Conservation (phyloP, 2,888 invertebrate genomes). For the Scotopteryx bipunctaria region DNA sequence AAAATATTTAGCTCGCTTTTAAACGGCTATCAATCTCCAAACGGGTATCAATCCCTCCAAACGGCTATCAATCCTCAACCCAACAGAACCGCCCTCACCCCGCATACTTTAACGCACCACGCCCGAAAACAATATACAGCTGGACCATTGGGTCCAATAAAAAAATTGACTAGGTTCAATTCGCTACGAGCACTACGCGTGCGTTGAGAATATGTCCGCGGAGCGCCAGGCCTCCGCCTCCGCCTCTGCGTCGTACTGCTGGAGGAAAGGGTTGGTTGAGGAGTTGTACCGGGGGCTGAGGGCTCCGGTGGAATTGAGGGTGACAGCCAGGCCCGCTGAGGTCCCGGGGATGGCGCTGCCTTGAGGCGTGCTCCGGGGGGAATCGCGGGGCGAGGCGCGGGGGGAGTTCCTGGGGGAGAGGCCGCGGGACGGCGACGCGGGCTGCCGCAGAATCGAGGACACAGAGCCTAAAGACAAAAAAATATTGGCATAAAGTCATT, state of each 20-base stretch:
- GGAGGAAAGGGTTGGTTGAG: constrained; percentile 85
- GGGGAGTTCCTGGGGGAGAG: constrained; percentile 62
- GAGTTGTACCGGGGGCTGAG: constrained; percentile 71
- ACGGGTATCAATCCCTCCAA: constrained; percentile 2
- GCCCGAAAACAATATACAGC: constrained; percentile 78
- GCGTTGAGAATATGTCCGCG: constrained; percentile 77
- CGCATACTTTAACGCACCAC: constrained; percentile 70
- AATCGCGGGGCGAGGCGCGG: constrained; percentile 60
- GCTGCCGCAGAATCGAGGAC: constrained; percentile 73
- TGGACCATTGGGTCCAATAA: constrained; percentile 76
- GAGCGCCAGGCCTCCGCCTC: constrained; percentile 79
- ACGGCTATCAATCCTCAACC: constrained; percentile 23
- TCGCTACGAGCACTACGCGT: constrained; percentile 77
- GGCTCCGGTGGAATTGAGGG: constrained; percentile 72
- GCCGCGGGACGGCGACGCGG: constrained; percentile 71
- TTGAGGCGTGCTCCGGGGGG: constrained; percentile 54
- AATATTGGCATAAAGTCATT: too few relatives aligned
- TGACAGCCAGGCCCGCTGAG: constrained; percentile 85
- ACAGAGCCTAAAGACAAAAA: constrained; percentile 68
- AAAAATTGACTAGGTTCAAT: constrained; percentile 83
- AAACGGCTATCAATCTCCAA: constrained; percentile 5
- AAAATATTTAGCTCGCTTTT: background rate
- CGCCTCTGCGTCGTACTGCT: constrained; percentile 79
- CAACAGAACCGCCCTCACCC: constrained; percentile 13
- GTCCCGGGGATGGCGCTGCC: constrained; percentile 81